A percentile compares a stretch with the other conserved stretches of the same genome.
Conservation (phyloP, 37 sponge, comb jelly and placozoan species). For the Petrosia ficiformis region DNA sequence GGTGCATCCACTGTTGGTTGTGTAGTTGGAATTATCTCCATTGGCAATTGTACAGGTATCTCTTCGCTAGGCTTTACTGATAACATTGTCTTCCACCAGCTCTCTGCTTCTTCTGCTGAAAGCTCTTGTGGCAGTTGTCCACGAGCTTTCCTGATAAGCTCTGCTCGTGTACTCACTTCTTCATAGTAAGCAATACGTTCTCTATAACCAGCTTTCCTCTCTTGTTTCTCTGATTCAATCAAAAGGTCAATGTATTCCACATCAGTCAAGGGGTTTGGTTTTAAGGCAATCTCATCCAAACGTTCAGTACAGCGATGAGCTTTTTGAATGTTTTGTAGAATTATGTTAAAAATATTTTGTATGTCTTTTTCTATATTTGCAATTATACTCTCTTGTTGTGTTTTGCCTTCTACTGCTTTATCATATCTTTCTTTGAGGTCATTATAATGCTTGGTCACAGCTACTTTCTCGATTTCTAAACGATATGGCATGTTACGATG, state of each 20-base stretch:
- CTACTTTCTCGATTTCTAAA: conserved; percentile 6
- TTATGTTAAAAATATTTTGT: not conserved
- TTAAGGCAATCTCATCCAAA: conserved; percentile 47
- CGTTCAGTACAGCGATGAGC: conserved; percentile 9
- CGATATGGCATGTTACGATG: conserved; percentile 25
- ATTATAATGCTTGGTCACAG: conserved; percentile 9
- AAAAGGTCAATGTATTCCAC: conserved; percentile 53
- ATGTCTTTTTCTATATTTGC: conserved; percentile 5
- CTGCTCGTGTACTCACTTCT: too few relatives aligned
- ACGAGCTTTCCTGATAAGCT: too few relatives aligned
- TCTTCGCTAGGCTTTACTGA: too few relatives aligned
- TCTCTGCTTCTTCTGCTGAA: too few relatives aligned
- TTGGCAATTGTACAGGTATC: too few relatives aligned
- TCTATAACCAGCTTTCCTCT: conserved; percentile 23
- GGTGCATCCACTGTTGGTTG: too few relatives aligned
- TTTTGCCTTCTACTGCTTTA: conserved; percentile 1
- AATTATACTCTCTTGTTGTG: conserved; percentile 6
- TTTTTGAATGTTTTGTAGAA: conserved; percentile 9
- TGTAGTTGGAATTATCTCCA: too few relatives aligned
- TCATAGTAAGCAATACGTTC: too few relatives aligned
- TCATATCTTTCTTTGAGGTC: conserved; percentile 24
- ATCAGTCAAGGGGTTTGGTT: conserved; percentile 39
- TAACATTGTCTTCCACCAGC: too few relatives aligned
- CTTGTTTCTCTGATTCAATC: conserved; percentile 41
- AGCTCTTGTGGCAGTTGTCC: conserved; percentile 28